phyloP scores from a whole-genome alignment of 2,113 vertebrate species.

The Sterrhoptilus dennistouni region DNA sequence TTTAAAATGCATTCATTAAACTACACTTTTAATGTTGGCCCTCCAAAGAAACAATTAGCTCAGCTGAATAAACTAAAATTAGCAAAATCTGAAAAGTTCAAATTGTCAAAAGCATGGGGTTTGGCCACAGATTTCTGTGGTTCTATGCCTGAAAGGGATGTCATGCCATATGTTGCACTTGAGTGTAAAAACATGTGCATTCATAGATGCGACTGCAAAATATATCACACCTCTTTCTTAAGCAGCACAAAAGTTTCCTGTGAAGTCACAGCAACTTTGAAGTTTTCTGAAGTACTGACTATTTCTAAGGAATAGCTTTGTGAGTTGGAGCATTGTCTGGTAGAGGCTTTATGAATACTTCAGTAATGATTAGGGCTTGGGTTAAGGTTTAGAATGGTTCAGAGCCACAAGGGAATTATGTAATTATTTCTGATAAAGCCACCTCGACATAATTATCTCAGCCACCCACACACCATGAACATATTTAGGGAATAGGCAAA shows the following conservation, averaged over 20 bases:
- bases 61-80: background rate
- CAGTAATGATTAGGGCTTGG: background rate
- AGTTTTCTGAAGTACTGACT: background rate
- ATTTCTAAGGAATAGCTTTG: background rate
- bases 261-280: background rate
- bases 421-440: constrained; percentile 8
- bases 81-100: background rate
- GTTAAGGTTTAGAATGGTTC: background rate
- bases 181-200: background rate
- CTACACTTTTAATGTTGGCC: background rate
- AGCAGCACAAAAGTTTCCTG: background rate
- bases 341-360: constrained; percentile 11
- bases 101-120: background rate
- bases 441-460: background rate
- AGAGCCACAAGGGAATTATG: background rate
- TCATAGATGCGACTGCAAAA: background rate
- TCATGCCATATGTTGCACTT: background rate
- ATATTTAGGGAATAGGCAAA: background rate
- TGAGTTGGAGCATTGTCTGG: background rate
- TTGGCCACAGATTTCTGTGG: background rate
- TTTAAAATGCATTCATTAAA: background rate
- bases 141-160: background rate
- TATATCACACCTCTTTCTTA: background rate
- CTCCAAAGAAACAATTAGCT: background rate
- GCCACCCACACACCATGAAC: background rate